A percentile compares a stretch with the other conserved stretches of the same genome.
phyloP scores from a whole-genome alignment of 2,797 vertebrate species.

The Poeciliopsis turneri region DNA sequence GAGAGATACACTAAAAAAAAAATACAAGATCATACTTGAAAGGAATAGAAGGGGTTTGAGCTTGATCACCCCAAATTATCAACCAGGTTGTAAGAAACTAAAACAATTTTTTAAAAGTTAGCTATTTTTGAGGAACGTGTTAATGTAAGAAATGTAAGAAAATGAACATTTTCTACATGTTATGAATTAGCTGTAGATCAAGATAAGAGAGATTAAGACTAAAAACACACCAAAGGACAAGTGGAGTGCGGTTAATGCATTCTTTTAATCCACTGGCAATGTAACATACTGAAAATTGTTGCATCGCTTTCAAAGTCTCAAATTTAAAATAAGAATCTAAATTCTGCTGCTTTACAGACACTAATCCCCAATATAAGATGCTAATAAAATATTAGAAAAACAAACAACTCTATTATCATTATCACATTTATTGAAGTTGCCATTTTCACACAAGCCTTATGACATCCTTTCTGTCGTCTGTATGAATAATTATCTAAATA shows the following conservation, averaged over 20 bases:
- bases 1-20: not conserved
- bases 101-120: not conserved
- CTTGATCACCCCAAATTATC: not conserved
- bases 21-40: not conserved
- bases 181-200: not conserved
- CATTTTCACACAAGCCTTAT: not conserved
- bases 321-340: not conserved
- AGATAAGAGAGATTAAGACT: not conserved
- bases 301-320: not conserved
- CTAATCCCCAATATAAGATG: not conserved
- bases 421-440: not conserved
- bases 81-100: not conserved
- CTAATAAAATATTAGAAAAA: not conserved
- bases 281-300: not conserved
- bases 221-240: not conserved
- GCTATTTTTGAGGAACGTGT: not conserved
- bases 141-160: not conserved
- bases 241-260: not conserved
- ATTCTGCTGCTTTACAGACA: not conserved
- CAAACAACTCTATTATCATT: not conserved
- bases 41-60: not conserved
- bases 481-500: not conserved
- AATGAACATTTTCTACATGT: not conserved
- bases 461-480: not conserved
- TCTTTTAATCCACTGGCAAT: not conserved